A percentile compares a stretch with the other conserved stretches of the same genome.
Conservation (phyloP, 1,140 invertebrate species). For the Drosophila nigrodunni region DNA sequence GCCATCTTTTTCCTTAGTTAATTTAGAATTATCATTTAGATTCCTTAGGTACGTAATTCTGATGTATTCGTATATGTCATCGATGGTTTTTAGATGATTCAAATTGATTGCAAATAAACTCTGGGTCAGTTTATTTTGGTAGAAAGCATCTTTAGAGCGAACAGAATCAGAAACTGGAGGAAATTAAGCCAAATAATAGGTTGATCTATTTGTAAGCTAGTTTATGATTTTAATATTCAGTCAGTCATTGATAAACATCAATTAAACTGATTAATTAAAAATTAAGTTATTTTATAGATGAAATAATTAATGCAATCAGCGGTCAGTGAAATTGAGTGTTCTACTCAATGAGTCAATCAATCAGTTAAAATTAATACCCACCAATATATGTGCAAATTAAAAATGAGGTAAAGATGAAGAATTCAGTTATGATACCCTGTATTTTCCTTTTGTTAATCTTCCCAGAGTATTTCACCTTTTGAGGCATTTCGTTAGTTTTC, state of each 20-base stretch:
- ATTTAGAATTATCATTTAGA: not conserved
- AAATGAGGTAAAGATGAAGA: not conserved
- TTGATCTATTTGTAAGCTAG: too few relatives aligned
- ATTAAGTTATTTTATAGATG: not conserved
- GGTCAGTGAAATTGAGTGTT: not conserved
- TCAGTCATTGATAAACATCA: too few relatives aligned
- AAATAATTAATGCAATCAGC: not conserved
- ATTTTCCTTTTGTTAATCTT: not conserved
- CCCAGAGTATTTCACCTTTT: constrained; percentile 3
- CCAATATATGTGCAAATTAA: not conserved
- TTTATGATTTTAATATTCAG: too few relatives aligned
- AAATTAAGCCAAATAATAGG: not conserved
- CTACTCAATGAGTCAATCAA: not conserved
- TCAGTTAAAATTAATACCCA: not conserved
- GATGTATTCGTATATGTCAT: not conserved
- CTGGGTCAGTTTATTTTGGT: not conserved
- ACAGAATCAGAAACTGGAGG: not conserved
- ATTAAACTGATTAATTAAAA: too few relatives aligned
- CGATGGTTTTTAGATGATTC: not conserved
- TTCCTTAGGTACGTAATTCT: not conserved
- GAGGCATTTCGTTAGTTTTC: constrained; percentile 1
- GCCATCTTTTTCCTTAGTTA: not conserved
- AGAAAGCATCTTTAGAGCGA: not conserved
- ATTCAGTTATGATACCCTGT: not conserved
- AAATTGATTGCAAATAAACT: not conserved